phyloP scores from a whole-genome alignment of 2,797 vertebrate species.

The Clamator glandarius region DNA sequence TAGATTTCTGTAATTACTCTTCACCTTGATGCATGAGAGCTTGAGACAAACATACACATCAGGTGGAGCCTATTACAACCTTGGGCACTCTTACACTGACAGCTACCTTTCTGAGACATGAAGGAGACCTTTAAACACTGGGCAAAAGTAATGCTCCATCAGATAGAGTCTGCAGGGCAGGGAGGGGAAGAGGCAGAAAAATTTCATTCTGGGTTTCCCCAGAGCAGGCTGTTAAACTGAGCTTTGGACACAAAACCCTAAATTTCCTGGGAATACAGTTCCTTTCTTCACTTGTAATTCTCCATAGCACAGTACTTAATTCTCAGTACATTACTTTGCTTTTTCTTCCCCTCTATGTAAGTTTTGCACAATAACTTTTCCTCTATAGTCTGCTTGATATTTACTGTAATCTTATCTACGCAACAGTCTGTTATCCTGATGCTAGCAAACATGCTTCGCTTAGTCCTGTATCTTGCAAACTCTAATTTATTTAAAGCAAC shows the following conservation, averaged over 20 bases:
- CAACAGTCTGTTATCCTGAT: not conserved
- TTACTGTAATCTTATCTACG: not conserved
- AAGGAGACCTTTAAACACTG: not conserved
- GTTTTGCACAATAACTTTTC: not conserved
- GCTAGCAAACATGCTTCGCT: not conserved
- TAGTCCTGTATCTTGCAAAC: not conserved
- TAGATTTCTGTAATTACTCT: constrained; percentile 33
- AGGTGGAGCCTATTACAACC: not conserved
- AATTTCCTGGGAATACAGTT: not conserved
- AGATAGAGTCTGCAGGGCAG: not conserved
- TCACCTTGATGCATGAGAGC: not conserved
- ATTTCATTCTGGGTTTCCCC: not conserved
- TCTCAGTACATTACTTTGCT: not conserved
- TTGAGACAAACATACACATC: not conserved
- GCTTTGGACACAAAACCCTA: not conserved
- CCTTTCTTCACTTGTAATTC: not conserved
- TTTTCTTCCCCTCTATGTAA: not conserved
- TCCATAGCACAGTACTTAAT: not conserved
- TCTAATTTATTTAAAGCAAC: not conserved
- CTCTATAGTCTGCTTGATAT: not conserved
- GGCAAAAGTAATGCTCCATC: rapidly evolving
- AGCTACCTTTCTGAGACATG: not conserved
- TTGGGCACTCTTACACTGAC: not conserved
- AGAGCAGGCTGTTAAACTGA: not conserved
- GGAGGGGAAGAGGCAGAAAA: not conserved